Evolutionary conservation across 2,113 vertebrate genomes (phyloP).

Genomic region (Albula goreensis): DNA sequence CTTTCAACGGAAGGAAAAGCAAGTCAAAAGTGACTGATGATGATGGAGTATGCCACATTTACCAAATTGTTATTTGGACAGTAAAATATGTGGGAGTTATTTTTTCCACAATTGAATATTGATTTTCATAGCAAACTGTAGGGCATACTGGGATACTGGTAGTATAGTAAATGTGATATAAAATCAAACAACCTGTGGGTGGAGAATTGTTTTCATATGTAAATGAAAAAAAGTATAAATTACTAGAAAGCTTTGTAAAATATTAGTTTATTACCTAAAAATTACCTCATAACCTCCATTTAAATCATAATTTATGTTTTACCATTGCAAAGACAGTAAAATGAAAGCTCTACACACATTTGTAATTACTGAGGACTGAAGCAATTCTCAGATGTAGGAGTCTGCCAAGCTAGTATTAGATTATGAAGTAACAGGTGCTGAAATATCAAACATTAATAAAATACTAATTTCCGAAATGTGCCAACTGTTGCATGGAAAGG

Average conservation of each 20-base stretch:
- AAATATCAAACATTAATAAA: slow-evolving; percentile 16
- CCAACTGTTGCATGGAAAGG: slow-evolving; percentile 3
- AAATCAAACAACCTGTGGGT: neutral
- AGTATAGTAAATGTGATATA: neutral
- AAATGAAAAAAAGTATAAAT: neutral
- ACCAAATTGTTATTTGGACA: too few species aligned
- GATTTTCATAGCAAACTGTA: neutral
- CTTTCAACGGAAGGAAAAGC: too few species aligned
- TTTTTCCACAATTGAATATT: neutral
- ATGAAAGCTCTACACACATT: neutral
- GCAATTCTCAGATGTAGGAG: neutral
- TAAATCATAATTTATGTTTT: neutral
- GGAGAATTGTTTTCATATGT: neutral
- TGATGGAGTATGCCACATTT: too few species aligned
- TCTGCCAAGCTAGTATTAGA: slow-evolving; percentile 4
- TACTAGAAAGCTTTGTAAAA: neutral
- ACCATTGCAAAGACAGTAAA: neutral
- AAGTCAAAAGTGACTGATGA: too few species aligned
- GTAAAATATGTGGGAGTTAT: too few species aligned
- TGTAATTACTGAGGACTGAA: neutral
- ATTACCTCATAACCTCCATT: neutral
- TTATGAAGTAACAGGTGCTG: neutral
- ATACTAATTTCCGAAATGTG: slow-evolving; percentile 4
- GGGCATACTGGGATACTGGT: neutral
- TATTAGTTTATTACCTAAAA: too few species aligned